Conservation (phyloP, 2,888 invertebrate species). For the Villa cingulata region DNA sequence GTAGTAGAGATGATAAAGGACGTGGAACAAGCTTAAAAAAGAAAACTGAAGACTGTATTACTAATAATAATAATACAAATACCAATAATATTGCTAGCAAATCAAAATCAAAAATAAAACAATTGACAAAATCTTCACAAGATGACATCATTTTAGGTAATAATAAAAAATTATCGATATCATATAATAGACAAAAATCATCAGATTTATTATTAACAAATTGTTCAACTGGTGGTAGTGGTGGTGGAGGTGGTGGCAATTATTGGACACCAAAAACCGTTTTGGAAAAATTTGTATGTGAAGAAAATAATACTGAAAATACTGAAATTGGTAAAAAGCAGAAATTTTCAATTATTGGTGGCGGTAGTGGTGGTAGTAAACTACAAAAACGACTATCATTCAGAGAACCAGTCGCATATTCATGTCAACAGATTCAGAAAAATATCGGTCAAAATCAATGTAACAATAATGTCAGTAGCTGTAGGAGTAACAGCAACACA, state of each 20-base stretch:
- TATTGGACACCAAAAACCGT: conserved; percentile 23
- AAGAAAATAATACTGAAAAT: neutral
- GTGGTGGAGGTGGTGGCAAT: conserved; percentile 1
- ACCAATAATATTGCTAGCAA: conserved; percentile 9
- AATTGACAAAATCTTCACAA: conserved; percentile 9
- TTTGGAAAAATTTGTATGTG: conserved; percentile 26
- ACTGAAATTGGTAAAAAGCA: neutral
- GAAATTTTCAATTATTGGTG: neutral
- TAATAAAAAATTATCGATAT: neutral
- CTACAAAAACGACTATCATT: conserved; percentile 79
- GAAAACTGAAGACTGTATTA: conserved; percentile 1
- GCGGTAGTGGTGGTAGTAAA: conserved; percentile 34
- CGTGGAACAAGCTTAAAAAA: neutral
- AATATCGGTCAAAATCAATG: conserved; percentile 15
- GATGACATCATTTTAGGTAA: conserved; percentile 10
- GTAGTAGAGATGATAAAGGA: neutral
- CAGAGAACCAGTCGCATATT: conserved; percentile 52
- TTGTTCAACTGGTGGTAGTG: conserved; percentile 12
- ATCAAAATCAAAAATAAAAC: conserved; percentile 11
- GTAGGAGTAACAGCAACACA: neutral
- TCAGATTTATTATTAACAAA: conserved; percentile 8
- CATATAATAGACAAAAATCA: conserved; percentile 11
- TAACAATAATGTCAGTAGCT: neutral
- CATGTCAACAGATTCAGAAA: conserved; percentile 24
- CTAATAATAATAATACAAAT: neutral